phyloP scores from a whole-genome alignment of 2,888 invertebrate genomes.

The Dendrolimus pini region DNA sequence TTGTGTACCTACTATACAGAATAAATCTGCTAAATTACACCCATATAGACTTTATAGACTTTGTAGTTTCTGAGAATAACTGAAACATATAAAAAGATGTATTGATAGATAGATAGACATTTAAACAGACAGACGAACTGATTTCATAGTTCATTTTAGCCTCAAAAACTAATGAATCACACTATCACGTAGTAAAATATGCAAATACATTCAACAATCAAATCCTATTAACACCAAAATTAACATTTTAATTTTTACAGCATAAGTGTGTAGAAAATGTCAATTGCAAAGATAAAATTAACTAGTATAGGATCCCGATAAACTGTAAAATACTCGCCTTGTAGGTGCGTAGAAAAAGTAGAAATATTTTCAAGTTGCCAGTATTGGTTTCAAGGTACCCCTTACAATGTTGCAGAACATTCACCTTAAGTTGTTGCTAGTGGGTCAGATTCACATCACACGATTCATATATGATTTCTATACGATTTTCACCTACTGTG shows the following conservation, averaged over 20 bases:
- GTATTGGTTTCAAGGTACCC: slow-evolving; percentile 22
- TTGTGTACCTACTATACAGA: too few species aligned
- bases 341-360: slow-evolving; percentile 14
- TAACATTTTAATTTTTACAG: slow-evolving; percentile 9
- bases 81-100: too few species aligned
- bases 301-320: slow-evolving; percentile 4
- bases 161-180: too few species aligned
- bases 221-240: slow-evolving; percentile 1
- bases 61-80: too few species aligned
- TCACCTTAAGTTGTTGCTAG: slow-evolving; percentile 10
- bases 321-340: slow-evolving; percentile 14
- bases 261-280: slow-evolving; percentile 2
- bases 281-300: slow-evolving; percentile 9
- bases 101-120: too few species aligned
- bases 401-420: slow-evolving; percentile 26
- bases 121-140: too few species aligned
- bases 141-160: too few species aligned
- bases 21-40: too few species aligned
- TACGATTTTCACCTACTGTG: not conserved
- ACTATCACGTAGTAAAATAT: too few species aligned
- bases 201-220: not conserved
- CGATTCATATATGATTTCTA: not conserved
- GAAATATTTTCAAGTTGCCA: slow-evolving; percentile 12
- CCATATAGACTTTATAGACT: too few species aligned
- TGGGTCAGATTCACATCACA: not conserved